These are phyloP conservation scores for Pelodytes ibericus DNA, from an alignment of 2,797 vertebrate genomes.

Conservation along the genomic window DNA sequence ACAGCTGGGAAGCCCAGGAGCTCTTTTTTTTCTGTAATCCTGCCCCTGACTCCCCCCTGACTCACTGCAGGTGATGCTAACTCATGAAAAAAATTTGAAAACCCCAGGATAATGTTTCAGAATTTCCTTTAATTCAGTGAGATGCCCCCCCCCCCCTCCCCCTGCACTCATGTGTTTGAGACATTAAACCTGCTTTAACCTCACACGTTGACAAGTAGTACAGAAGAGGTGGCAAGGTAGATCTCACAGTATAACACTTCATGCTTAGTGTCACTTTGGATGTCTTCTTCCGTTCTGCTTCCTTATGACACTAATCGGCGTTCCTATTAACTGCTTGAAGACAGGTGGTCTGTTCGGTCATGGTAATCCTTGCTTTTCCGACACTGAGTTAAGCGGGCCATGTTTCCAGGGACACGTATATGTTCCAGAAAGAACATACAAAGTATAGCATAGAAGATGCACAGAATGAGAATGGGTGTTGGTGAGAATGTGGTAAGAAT, in stretches of 20 bases:
- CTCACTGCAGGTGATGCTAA: slow-evolving; percentile 38
- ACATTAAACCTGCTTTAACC: slow-evolving; percentile 49
- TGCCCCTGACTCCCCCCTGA: slow-evolving; percentile 10
- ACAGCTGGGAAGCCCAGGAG: slow-evolving; percentile 40
- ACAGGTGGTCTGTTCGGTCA: no score
- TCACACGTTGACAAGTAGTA: slow-evolving; percentile 44
- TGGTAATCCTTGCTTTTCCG: no score
- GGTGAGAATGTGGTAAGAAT: no score
- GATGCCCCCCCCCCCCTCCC: slow-evolving; percentile 12
- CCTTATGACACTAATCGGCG: slow-evolving; percentile 15
- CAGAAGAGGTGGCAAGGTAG: slow-evolving; percentile 39
- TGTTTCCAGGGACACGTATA: no score
- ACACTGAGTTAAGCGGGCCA: no score
- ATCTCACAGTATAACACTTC: slow-evolving; percentile 50
- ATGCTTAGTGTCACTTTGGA: slow-evolving; percentile 35
- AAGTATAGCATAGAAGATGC: no score
- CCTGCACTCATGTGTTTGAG: slow-evolving; percentile 27
- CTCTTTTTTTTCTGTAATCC: slow-evolving; percentile 7
- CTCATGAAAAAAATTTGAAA: slow-evolving; percentile 40
- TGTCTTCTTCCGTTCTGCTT: slow-evolving; percentile 16
- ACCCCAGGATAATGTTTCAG: slow-evolving; percentile 26
- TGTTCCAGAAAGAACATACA: no score
- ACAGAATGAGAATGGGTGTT: no score
- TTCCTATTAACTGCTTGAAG: slow-evolving; percentile 19
- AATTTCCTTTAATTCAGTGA: slow-evolving; percentile 23